Base-by-base conservation (phyloP, 2,888 invertebrate genomes). In the Falcaria lacertinaria region DNA sequence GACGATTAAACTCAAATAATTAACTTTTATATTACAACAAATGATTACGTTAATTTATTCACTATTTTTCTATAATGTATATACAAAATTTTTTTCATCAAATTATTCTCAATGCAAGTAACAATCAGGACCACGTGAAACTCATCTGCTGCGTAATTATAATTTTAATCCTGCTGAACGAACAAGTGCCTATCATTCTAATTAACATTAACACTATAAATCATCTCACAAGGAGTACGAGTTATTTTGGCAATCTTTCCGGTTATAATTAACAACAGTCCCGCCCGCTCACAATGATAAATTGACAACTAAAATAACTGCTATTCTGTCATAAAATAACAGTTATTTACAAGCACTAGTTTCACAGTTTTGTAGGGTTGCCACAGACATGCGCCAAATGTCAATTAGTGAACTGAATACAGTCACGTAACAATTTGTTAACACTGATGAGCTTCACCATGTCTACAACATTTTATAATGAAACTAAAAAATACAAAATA, bases 161-260 rank as follows among this genome's bases (percentile, higher is more conserved):
- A 6, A 7, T 6, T 22, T 22, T 22, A 52, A 69, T 56, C 67
- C 67, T 68, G 63, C 69, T 50, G 57, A 64, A 67, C 50, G 57
- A 62, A 67, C 66, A 65, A 48, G 48, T 48, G 64, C 64, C 60
- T 61, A 65, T 66, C 56, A 63, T 58, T 57, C 52, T 79, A 79
- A 82, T 81, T 79, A 83, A 68, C 74, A 70, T 70, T 57, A 57
- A 56, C 59, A 60, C 60, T 68, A 80, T 84, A 78, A 82, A 84
- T 84, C 83, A 84, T 57, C 54, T 67, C 67, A 71, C 67, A 69
- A 73, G 67, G 69, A 75, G 73, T 73, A 80, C 77, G 71, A 74
- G 84, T 80, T 82, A 80, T 84, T 86, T 87, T 85, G 85, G 84
- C 86, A 83, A 84, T 85, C 67, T 69, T 57, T 59, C 57, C 69